Evolutionary conservation across 2,797 vertebrate genomes (phyloP).

Genomic region (Sebastiscus tertius): DNA sequence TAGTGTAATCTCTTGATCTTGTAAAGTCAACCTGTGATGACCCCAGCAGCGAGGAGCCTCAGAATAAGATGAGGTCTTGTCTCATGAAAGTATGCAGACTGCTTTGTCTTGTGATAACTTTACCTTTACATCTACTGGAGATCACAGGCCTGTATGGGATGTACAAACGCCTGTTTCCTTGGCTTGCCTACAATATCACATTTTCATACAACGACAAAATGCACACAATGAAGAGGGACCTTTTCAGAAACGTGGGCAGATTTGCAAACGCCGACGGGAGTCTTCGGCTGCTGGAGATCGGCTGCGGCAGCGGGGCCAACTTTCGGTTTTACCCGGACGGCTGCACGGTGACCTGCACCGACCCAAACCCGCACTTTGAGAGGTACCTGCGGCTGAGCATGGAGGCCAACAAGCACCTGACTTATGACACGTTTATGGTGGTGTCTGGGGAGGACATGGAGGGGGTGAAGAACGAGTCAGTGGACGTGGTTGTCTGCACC

Average conservation of each 20-base stretch:
- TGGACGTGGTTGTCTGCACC: constrained; percentile 88
- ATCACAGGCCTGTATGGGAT: constrained; percentile 45
- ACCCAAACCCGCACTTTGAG: constrained; percentile 80
- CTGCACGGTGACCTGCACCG: constrained; percentile 78
- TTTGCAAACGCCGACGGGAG: constrained; percentile 59
- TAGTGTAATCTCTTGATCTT: constrained; percentile 59
- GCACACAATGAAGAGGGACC: constrained; percentile 73
- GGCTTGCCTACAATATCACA: constrained; percentile 68
- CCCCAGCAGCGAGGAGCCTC: background rate
- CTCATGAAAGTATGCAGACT: constrained; percentile 49
- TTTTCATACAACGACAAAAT: constrained; percentile 75
- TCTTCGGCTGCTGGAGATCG: constrained; percentile 78
- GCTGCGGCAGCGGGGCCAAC: constrained; percentile 81
- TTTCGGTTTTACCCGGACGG: constrained; percentile 78
- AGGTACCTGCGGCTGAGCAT: constrained; percentile 79
- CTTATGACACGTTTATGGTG: constrained; percentile 76
- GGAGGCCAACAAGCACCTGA: constrained; percentile 82
- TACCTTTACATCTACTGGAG: constrained; percentile 47
- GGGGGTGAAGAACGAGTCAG: constrained; percentile 73
- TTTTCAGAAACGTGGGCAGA: constrained; percentile 70
- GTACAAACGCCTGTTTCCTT: constrained; percentile 82
- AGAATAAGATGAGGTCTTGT: constrained; percentile 30
- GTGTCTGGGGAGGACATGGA: constrained; percentile 82
- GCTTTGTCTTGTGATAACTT: constrained; percentile 26
- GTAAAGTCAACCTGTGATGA: background rate